Evolutionary conservation across 2,797 vertebrate species (phyloP).

Genomic region (Chelon auratus): DNA sequence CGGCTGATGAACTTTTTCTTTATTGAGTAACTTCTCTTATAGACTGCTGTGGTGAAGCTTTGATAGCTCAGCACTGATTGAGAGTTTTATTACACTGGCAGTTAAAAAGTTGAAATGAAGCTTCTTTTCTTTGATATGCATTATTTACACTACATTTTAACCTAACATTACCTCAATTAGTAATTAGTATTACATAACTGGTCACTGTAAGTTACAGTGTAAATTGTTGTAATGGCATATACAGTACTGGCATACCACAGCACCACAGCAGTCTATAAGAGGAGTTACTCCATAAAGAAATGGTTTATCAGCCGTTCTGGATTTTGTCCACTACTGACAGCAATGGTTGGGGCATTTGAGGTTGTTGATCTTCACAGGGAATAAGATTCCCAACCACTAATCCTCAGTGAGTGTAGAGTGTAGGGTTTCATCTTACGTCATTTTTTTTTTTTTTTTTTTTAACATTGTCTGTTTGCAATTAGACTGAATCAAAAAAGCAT

Average conservation of each 20-base stretch:
- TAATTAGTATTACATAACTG: no score
- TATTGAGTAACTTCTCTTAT: slow-evolving; percentile 48
- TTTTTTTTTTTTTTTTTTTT: no score
- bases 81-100: slow-evolving; percentile 24
- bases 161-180: no score
- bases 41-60: slow-evolving; percentile 29
- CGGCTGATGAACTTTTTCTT: slow-evolving; percentile 57
- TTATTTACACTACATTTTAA: not conserved
- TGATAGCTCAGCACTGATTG: slow-evolving; percentile 15
- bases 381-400: slow-evolving; percentile 78
- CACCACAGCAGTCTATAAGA: slow-evolving; percentile 41
- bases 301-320: slow-evolving; percentile 54
- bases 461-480: not conserved
- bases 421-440: no score
- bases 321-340: slow-evolving; percentile 56
- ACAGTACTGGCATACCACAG: no score
- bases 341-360: slow-evolving; percentile 59
- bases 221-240: no score
- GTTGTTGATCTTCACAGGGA: slow-evolving; percentile 68
- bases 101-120: not conserved
- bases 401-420: slow-evolving; percentile 73
- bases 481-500: not conserved
- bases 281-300: slow-evolving; percentile 44
- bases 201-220: no score
- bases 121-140: not conserved